Evolutionary conservation across 2,888 invertebrate genomes (phyloP).

Genomic region (Aethes cnicana): DNA sequence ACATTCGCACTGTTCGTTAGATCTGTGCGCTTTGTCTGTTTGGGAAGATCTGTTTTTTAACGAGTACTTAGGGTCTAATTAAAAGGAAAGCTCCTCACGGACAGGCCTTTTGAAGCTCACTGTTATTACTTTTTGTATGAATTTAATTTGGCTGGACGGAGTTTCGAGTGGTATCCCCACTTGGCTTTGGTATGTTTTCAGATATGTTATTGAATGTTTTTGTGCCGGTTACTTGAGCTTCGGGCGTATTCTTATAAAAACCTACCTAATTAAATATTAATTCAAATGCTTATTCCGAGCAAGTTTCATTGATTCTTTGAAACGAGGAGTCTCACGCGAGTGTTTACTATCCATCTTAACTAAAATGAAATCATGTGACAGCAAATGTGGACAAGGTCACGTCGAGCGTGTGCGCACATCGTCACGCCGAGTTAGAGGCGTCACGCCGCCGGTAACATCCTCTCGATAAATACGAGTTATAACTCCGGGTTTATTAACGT

Average conservation of each 20-base stretch:
- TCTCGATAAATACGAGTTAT: background rate
- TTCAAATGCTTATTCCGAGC: background rate
- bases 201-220: constrained; percentile 59
- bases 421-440: constrained; percentile 44
- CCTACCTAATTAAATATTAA: constrained; percentile 27
- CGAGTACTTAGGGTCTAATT: constrained; percentile 82
- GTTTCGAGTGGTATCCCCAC: constrained; percentile 64
- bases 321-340: background rate
- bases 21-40: constrained; percentile 75
- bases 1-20: constrained; percentile 79
- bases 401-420: constrained; percentile 44
- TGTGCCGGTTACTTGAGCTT: constrained; percentile 56
- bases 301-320: background rate
- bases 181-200: constrained; percentile 51
- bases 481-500: background rate
- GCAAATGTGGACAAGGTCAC: constrained; percentile 31
- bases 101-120: constrained; percentile 80
- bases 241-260: constrained; percentile 42
- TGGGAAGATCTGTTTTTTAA: constrained; percentile 80
- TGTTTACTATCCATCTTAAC: background rate
- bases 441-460: constrained; percentile 17
- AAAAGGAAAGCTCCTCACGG: constrained; percentile 78
- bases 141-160: constrained; percentile 78
- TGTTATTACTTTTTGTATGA: constrained; percentile 79
- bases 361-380: background rate